Base-by-base conservation (phyloP, 2,797 vertebrate species). In the Trachurus trachurus region DNA sequence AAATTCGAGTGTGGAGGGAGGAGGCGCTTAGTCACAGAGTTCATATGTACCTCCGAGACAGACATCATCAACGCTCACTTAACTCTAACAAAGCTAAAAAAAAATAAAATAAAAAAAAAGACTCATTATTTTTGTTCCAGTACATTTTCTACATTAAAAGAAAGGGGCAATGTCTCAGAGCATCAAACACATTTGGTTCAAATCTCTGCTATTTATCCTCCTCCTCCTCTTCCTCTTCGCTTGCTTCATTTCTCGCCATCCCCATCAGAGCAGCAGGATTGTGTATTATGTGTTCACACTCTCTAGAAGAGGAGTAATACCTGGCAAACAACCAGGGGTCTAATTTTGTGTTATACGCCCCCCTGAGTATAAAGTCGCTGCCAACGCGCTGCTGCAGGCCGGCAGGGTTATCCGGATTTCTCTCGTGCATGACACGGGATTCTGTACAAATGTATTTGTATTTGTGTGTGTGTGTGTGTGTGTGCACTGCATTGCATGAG, bases 301-400 rank as follows among this genome's bases (percentile, higher is more conserved):
- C 67, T 56, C 37, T 60, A 64, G 63, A 69, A 79, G 52, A 17
- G 1, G 22, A 71, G 68, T 68, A 74, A 67, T 59, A 80, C 72
- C 77, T 87, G 86, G 75, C 74, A 79, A 39, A 16, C 10, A 53
- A 85, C 71, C 84, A 87, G 68, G 29, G 71, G 64, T 76, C 72
- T 87, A 59, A 83, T 87, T 85, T 71, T 63, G 70, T 67, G 44
- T 71, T 73, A 80, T 82, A 75, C 81, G 68, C 44, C 82, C 57
- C 57, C 9, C 26, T 29, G 44, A 58, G 75, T 49, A 29, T 17
- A 4, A 60, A 68, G 40, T 16, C 53, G 69, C 72, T 80, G 84
- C 82, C 80, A 85, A 84, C 45, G 70, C 57, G 39, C 72, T 80
- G 74, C 72, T 65, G 77, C 64, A 76, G 64, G 56, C 56, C 66